Percentiles rank a stretch among this genome's conserved stretches.
These are phyloP conservation scores for Erebia ligea DNA, from an alignment of 2,888 invertebrate species.

Conservation along the genomic window DNA sequence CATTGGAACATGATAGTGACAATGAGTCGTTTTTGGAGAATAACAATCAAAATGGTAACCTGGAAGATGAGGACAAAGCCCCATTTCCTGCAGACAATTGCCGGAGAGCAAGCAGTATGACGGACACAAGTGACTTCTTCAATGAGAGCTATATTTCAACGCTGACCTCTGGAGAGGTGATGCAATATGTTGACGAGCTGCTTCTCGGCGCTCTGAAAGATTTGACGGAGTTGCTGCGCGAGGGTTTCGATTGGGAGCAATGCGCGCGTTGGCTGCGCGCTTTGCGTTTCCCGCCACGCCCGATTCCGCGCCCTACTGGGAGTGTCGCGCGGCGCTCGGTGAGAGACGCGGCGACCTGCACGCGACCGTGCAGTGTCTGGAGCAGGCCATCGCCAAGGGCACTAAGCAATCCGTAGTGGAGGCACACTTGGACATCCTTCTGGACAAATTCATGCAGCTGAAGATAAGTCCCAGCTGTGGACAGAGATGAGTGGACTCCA, in stretches of 20 bases:
- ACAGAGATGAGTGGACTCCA: conserved; percentile 53
- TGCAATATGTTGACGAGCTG: conserved; percentile 55
- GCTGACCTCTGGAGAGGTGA: conserved; percentile 50
- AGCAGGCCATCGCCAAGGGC: conserved; percentile 82
- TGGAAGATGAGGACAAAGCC: conserved; percentile 38
- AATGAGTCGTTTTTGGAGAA: conserved; percentile 67
- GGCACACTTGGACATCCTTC: conserved; percentile 77
- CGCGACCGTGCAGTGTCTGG: conserved; percentile 83
- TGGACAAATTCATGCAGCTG: conserved; percentile 83
- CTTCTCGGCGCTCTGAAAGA: conserved; percentile 78
- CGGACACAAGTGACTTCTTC: conserved; percentile 57
- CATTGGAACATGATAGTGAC: conserved; percentile 67
- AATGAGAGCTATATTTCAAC: conserved; percentile 61
- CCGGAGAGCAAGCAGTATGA: conserved; percentile 59
- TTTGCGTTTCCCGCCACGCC: conserved; percentile 71
- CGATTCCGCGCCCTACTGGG: conserved; percentile 82
- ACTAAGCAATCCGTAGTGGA: conserved; percentile 81
- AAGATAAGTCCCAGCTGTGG: conserved; percentile 74
- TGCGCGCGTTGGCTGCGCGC: conserved; percentile 82
- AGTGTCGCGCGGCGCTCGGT: conserved; percentile 83
- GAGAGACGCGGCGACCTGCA: conserved; percentile 79
- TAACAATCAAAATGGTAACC: conserved; percentile 48
- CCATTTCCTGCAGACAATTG: conserved; percentile 53
- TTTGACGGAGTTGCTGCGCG: conserved; percentile 75
- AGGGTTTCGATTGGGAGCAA: conserved; percentile 82